Percentiles rank a stretch among this genome's conserved stretches.
Evolutionary conservation across 2,888 invertebrate species (phyloP).

Genomic region (Cylloceria caligata): DNA sequence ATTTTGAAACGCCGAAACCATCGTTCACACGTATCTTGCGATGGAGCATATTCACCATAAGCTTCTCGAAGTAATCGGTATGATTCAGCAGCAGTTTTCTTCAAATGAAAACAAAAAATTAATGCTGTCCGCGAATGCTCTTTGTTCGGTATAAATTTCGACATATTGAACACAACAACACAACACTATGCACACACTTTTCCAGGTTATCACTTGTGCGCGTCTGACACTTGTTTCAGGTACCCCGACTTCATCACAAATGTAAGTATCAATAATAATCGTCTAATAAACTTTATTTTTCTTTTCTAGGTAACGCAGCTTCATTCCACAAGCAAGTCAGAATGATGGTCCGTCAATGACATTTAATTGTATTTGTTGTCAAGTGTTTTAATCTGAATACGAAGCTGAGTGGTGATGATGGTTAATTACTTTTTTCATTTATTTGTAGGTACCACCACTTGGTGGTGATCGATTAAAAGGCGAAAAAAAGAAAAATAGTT

Average conservation of each 20-base stretch:
- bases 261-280: conserved; percentile 1
- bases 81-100: too few species aligned
- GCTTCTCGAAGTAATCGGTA: too few species aligned
- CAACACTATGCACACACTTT: too few species aligned
- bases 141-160: too few species aligned
- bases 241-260: neutral
- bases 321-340: neutral
- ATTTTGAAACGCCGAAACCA: too few species aligned
- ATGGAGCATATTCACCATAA: too few species aligned
- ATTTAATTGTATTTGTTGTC: neutral
- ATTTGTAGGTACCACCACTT: neutral
- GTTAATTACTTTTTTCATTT: conserved; percentile 3
- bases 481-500: conserved; percentile 4
- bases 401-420: neutral
- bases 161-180: too few species aligned
- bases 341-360: neutral
- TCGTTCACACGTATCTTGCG: too few species aligned
- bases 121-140: too few species aligned
- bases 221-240: too few species aligned
- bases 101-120: too few species aligned
- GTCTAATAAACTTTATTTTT: neutral
- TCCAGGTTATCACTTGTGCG: too few species aligned
- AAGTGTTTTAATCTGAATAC: neutral
- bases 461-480: conserved; percentile 1
- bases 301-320: neutral